A percentile compares a stretch with the other conserved stretches of the same genome.
These are phyloP conservation scores for Anastrepha ludens DNA, from an alignment of 1,140 invertebrate species.

Conservation along the genomic window DNA sequence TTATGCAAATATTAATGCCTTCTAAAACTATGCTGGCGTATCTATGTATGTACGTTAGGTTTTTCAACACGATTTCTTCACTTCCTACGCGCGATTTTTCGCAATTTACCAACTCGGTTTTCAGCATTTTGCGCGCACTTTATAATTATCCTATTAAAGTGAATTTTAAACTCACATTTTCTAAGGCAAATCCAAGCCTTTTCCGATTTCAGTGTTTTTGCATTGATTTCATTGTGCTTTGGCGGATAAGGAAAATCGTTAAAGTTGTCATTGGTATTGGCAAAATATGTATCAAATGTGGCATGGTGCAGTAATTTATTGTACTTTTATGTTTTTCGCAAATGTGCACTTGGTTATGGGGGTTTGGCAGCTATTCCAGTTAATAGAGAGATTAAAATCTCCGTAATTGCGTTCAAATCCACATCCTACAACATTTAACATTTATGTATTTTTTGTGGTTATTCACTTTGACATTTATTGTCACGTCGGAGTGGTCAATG, in stretches of 20 bases:
- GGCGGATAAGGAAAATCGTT: too few relatives aligned
- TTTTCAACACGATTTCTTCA: background rate
- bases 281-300: too few relatives aligned
- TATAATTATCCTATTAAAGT: background rate
- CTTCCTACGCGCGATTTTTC: background rate
- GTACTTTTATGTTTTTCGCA: background rate
- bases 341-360: background rate
- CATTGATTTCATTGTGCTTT: too few relatives aligned
- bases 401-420: background rate
- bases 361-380: background rate
- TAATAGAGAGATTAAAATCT: background rate
- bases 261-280: too few relatives aligned
- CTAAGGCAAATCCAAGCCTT: background rate
- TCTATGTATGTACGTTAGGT: background rate
- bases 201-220: too few relatives aligned
- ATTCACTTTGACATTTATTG: background rate
- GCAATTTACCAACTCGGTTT: background rate
- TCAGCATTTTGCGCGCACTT: background rate
- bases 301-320: background rate
- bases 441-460: background rate
- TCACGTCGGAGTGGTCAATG: background rate
- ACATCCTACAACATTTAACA: background rate
- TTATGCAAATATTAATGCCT: too few relatives aligned
- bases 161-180: background rate
- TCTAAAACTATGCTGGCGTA: background rate